Conservation (phyloP, 2,797 vertebrate species). For the Lithobates pipiens region DNA sequence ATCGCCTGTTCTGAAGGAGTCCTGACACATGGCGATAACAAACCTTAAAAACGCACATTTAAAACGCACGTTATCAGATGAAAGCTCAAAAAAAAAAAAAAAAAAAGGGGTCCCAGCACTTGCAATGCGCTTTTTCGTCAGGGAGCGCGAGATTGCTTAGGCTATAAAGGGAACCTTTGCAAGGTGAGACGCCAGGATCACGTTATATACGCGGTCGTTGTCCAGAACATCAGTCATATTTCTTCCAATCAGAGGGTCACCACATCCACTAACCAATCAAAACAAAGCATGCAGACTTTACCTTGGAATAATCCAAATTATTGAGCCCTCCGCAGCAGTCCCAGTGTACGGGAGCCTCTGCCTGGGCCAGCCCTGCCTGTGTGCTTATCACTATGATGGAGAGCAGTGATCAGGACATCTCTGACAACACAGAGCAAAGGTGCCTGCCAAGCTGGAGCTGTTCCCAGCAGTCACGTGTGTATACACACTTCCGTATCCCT, state of each 20-base stretch:
- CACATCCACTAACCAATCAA: not conserved
- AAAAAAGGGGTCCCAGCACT: too few species aligned
- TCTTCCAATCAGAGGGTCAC: too few species aligned
- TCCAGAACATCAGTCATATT: not conserved
- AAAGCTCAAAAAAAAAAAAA: too few species aligned
- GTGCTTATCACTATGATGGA: not conserved
- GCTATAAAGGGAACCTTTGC: too few species aligned
- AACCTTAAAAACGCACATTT: too few species aligned
- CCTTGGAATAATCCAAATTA: constrained; percentile 71
- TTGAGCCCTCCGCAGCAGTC: constrained; percentile 69
- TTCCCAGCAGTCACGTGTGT: not conserved
- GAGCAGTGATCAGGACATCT: not conserved
- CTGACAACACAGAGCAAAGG: constrained; percentile 18
- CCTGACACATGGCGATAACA: too few species aligned
- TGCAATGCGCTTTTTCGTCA: too few species aligned
- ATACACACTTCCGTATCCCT: constrained; percentile 22
- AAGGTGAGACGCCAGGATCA: not conserved
- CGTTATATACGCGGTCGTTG: not conserved
- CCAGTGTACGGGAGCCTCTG: constrained; percentile 13
- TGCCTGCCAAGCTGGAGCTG: not conserved
- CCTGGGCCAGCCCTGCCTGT: constrained; percentile 12
- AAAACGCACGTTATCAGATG: too few species aligned
- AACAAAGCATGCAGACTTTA: constrained; percentile 57
- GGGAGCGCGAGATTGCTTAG: too few species aligned
- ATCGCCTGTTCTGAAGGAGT: too few species aligned